Evolutionary conservation across 1,140 invertebrate species (phyloP), one percentile per base, ranked within the genome.

Genomic region (Solenopsis invicta): DNA sequence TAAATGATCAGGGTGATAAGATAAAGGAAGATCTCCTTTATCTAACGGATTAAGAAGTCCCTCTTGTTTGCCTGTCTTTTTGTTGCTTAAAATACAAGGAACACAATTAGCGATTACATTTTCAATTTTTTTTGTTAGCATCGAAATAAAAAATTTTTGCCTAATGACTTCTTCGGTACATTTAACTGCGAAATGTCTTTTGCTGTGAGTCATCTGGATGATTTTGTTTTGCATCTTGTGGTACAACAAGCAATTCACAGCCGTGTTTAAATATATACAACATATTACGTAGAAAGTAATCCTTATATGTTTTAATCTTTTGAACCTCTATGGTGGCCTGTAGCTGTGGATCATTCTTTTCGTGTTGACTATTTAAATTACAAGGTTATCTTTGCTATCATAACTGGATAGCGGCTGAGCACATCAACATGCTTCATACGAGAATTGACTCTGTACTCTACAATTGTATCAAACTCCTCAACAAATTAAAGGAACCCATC

Each of bases 351-450:
- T 76, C n/a, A n/a, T n/a, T n/a, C n/a, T 24, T 24, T 0, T 76
- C 4, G 41, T 37, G 9, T 77, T 48, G 1, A 4, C 34, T 2
- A 61, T 13, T 48, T 6, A 62, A 4, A 48, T 29, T 48, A 62
- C 3, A 48, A 62, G 4, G 16, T 0, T 29, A 6, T 77, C 59
- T 1, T 3, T 48, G 13, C n/a, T 67, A 12, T 8, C 24, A 34
- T 62, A 37, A 61, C 12, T 1, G 54, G 75, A 48, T 61, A 45
- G 2, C 91, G 67, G 48, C 91, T 91, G 4, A 92, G 69, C 0
- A 86, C 75, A 78, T 93, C 92, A 2, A 89, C 91, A 54, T 93
- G 90, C 16, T 50, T 29, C 81, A 92, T 91, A 34, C 50, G 76
- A 12, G n/a, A 50, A 6, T 87, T 77, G 4, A 84, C 4, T 13